These are phyloP conservation scores for Ceramica pisi DNA, from an alignment of 2,888 invertebrate species.

Conservation along the genomic window DNA sequence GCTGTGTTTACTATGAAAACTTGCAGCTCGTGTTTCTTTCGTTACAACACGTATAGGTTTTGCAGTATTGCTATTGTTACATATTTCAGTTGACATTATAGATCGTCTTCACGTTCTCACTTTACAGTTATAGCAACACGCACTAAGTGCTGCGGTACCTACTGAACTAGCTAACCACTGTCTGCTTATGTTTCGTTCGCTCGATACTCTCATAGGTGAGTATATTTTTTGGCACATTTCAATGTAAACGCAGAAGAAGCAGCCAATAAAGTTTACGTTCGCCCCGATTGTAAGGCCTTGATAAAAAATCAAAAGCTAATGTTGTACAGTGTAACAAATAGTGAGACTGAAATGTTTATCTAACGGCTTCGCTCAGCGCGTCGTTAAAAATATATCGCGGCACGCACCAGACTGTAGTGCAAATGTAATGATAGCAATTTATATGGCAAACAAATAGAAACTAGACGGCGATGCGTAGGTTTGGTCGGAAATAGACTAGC, in stretches of 20 bases:
- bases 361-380: slow-evolving; percentile 55
- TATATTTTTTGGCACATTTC: slow-evolving; percentile 53
- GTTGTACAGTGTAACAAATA: slow-evolving; percentile 48
- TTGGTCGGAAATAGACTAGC: slow-evolving; percentile 79
- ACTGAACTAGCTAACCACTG: slow-evolving; percentile 16
- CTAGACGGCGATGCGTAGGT: slow-evolving; percentile 82
- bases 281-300: slow-evolving; percentile 64
- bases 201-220: slow-evolving; percentile 8
- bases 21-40: slow-evolving; percentile 75
- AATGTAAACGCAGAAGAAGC: slow-evolving; percentile 49
- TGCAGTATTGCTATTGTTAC: slow-evolving; percentile 72
- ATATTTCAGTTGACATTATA: slow-evolving; percentile 65
- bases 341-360: slow-evolving; percentile 66
- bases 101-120: slow-evolving; percentile 61
- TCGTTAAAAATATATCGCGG: slow-evolving; percentile 71
- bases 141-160: slow-evolving; percentile 53
- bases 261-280: slow-evolving; percentile 60
- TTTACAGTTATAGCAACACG: slow-evolving; percentile 66
- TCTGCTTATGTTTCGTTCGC: not conserved
- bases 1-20: slow-evolving; percentile 84
- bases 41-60: slow-evolving; percentile 71
- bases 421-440: slow-evolving; percentile 79
- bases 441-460: slow-evolving; percentile 82
- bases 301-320: slow-evolving; percentile 63
- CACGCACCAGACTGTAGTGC: slow-evolving; percentile 75